Evolutionary conservation across 2,113 vertebrate genomes (phyloP), one percentile per base, ranked within the genome.

Genomic region (Vidua chalybeata): DNA sequence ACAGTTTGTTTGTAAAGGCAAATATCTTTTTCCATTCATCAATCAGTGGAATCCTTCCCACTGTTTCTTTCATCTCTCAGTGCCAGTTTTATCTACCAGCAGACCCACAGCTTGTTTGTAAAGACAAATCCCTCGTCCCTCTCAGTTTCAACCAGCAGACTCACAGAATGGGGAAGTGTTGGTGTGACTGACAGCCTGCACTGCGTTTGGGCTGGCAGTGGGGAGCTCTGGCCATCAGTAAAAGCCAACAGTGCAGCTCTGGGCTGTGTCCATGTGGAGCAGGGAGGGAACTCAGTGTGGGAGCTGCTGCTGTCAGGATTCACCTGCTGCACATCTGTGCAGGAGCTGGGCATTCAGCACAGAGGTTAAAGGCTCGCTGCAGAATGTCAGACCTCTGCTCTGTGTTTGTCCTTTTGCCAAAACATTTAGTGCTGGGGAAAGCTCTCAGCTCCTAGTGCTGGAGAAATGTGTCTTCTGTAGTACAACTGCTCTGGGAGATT

Each of bases 231-330:
- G 11, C n/a, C 46, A 77, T 22, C 45, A 6, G 1, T 20, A 30
- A 48, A 48, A 63, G 21, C 51, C 6, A 2, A 0, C 59, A 43
- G 8, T 6, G 45, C 37, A 20, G 37, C 71, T 26, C 75, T 30
- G 76, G 62, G 72, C 81, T 55, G 43, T 13, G 16, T 33, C 35
- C 3, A 7, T 2, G 15, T 3, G 39, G 24, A 21, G 43, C 6
- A 2, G 41, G 11, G 52, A 63, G 26, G 48, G 39, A 61, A 15
- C 9, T 8, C 3, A 0, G 0, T 15, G 41, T 72, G 59, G 82
- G 11, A 59, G 30, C 48, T 72, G 81, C 81, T 80, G 83, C 76
- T 76, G 46, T 11, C 80, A 84, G 84, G 26, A 37, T 37, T 46
- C 46, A 23, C 63, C 52, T 66, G 54, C 31, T 52, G 33, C 77